phyloP scores from a whole-genome alignment of 2,113 vertebrate species.

The Gopherus evgoodei region DNA sequence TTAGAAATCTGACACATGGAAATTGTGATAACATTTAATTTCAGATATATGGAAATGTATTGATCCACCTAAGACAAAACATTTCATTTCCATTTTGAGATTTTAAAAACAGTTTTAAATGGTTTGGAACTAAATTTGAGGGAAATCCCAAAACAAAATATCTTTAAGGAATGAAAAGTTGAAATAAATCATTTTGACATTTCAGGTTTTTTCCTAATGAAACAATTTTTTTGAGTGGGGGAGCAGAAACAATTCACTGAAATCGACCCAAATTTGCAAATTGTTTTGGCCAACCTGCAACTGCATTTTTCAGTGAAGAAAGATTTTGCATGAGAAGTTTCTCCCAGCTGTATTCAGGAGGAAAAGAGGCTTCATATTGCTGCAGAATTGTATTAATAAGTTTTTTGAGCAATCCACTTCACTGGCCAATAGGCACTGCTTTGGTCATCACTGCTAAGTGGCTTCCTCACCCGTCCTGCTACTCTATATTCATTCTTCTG shows the following conservation, averaged over 20 bases:
- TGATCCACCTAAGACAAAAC: background rate
- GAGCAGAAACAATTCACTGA: background rate
- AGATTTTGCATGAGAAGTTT: background rate
- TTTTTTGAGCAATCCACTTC: background rate
- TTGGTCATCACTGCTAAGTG: background rate
- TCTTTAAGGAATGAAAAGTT: background rate
- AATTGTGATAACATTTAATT: background rate
- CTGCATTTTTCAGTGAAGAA: background rate
- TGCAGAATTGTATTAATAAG: fast-evolving
- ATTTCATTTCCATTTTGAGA: background rate
- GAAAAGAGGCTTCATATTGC: background rate
- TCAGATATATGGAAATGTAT: background rate
- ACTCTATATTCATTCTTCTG: background rate
- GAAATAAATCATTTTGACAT: background rate
- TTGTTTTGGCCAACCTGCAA: background rate
- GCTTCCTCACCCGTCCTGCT: background rate
- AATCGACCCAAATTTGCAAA: background rate
- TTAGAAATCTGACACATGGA: background rate
- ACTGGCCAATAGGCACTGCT: fast-evolving
- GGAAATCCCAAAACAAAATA: background rate
- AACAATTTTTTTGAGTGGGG: background rate
- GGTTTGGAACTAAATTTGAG: background rate
- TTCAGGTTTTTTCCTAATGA: background rate
- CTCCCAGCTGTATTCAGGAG: background rate
- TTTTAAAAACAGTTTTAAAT: background rate